Conservation (phyloP, 2,888 invertebrate species). For the Lycophotia porphyrea region DNA sequence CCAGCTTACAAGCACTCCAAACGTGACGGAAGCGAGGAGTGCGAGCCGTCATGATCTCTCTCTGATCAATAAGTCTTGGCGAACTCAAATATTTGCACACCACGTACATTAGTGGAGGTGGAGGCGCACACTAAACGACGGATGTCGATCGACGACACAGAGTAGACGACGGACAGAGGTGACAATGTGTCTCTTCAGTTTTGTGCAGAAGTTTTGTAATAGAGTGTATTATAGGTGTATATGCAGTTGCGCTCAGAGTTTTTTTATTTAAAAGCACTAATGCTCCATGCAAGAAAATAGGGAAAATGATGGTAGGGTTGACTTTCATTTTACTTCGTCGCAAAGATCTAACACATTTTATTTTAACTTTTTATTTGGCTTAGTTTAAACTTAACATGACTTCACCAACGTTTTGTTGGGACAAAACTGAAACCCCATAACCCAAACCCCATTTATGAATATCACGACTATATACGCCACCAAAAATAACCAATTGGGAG, state of each 20-base stretch:
- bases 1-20: slow-evolving; percentile 84
- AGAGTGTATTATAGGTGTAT: neutral
- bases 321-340: neutral
- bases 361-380: neutral
- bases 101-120: slow-evolving; percentile 82
- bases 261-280: neutral
- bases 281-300: neutral
- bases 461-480: neutral
- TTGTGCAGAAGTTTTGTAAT: neutral
- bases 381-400: neutral
- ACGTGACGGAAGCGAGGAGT: slow-evolving; percentile 86
- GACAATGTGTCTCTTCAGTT: neutral
- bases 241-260: neutral
- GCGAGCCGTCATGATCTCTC: slow-evolving; percentile 82
- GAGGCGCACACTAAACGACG: slow-evolving; percentile 73
- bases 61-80: slow-evolving; percentile 87
- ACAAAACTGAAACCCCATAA: too few species aligned
- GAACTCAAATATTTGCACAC: slow-evolving; percentile 88
- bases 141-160: slow-evolving; percentile 67
- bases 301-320: neutral
- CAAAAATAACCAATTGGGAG: slow-evolving; percentile 20
- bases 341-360: too few species aligned
- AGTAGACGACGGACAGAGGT: slow-evolving; percentile 53
- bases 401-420: neutral
- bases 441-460: too few species aligned